A percentile compares a stretch with the other conserved stretches of the same genome.
These are phyloP conservation scores for Toxotes chatareus DNA, from an alignment of 2,113 vertebrate species.

Conservation along the genomic window DNA sequence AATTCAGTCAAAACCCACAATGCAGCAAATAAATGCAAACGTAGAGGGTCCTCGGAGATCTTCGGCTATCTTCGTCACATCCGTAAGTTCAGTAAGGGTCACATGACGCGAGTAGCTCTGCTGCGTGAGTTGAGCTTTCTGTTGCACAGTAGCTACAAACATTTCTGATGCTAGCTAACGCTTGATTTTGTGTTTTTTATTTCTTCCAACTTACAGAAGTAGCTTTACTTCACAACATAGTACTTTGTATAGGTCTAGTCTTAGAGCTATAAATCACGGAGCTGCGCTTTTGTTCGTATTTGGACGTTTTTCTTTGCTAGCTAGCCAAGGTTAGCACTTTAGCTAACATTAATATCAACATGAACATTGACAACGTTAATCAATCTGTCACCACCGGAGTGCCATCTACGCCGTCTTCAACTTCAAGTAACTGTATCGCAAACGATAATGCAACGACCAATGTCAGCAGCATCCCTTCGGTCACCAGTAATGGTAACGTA, in stretches of 20 bases:
- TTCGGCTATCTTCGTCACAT: slow-evolving; percentile 23
- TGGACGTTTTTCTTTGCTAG: slow-evolving; percentile 35
- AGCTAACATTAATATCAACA: slow-evolving; percentile 54
- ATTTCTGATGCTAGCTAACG: not conserved
- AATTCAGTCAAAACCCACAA: not conserved
- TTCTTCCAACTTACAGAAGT: not conserved
- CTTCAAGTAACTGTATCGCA: slow-evolving; percentile 80
- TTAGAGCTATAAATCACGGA: not conserved
- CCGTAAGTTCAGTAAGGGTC: slow-evolving; percentile 3
- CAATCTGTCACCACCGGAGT: slow-evolving; percentile 78
- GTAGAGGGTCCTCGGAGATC: not conserved
- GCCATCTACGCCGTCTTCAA: slow-evolving; percentile 78
- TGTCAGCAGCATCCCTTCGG: slow-evolving; percentile 78
- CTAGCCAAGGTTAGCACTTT: slow-evolving; percentile 56
- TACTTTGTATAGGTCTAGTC: not conserved
- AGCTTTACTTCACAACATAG: not conserved
- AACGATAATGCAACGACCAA: slow-evolving; percentile 74
- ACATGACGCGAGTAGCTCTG: slow-evolving; percentile 55
- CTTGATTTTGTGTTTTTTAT: not conserved
- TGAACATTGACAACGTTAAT: slow-evolving; percentile 82
- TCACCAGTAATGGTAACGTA: slow-evolving; percentile 77
- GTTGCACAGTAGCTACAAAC: slow-evolving; percentile 15
- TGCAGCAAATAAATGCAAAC: not conserved
- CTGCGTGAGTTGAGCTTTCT: slow-evolving; percentile 46
- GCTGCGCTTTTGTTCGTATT: not conserved